These are phyloP conservation scores for Clanis bilineata DNA, from an alignment of 2,888 invertebrate species.

Conservation along the genomic window DNA sequence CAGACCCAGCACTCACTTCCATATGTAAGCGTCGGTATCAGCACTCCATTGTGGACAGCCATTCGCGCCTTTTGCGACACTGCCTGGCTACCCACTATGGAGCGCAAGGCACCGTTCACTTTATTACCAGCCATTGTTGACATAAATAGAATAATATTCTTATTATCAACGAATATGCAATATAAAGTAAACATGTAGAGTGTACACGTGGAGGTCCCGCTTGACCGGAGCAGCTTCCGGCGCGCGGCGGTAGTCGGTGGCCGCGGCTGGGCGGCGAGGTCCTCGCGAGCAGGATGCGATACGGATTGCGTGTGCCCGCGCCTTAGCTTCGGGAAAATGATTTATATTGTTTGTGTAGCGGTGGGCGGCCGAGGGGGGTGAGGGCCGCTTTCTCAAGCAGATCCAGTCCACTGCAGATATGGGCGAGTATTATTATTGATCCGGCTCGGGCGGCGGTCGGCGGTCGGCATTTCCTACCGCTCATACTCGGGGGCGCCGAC, in stretches of 20 bases:
- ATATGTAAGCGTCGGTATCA: no score
- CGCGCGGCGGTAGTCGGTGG: constrained; percentile 21
- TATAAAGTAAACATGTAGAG: neutral
- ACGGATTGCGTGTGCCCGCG: constrained; percentile 59
- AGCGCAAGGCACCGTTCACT: no score
- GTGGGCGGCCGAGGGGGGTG: constrained; percentile 44
- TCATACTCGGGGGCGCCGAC: constrained; percentile 66
- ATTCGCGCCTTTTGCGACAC: no score
- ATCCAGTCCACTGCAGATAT: constrained; percentile 81
- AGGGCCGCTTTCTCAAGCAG: constrained; percentile 74
- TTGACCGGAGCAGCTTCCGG: neutral
- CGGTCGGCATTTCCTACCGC: constrained; percentile 76
- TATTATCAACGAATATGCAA: neutral
- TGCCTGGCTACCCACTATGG: no score
- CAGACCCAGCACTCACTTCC: no score
- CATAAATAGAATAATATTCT: no score
- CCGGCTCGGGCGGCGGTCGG: constrained; percentile 62
- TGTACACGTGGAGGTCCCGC: neutral
- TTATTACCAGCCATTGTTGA: no score
- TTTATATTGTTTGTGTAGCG: constrained; percentile 79
- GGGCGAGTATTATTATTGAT: constrained; percentile 82
- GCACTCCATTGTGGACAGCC: no score
- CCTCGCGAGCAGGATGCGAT: constrained; percentile 34
- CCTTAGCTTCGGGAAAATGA: constrained; percentile 73
- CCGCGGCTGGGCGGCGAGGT: constrained; percentile 19